A percentile compares a stretch with the other conserved stretches of the same genome.
phyloP scores from a whole-genome alignment of 2,888 invertebrate genomes.

The Atethmia centrago region DNA sequence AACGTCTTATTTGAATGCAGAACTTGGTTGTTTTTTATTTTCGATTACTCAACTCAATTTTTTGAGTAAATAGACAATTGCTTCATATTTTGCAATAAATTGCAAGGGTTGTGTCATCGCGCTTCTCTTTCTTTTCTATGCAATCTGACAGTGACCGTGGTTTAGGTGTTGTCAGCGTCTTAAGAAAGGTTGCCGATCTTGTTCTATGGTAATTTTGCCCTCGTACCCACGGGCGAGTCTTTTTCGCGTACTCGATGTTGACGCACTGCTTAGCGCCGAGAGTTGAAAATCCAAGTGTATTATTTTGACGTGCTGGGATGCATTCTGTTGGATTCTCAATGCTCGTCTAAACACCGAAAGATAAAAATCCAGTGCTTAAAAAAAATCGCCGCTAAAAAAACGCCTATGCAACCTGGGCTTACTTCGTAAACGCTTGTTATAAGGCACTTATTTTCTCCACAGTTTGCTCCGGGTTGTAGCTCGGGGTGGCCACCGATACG shows the following conservation, averaged over 20 bases:
- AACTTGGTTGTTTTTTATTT: no score
- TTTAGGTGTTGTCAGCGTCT: no score
- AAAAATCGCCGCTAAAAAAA: neutral
- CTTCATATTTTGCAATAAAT: no score
- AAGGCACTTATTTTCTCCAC: conserved; percentile 12
- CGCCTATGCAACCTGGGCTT: neutral
- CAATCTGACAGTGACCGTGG: no score
- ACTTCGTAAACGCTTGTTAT: no score
- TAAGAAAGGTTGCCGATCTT: neutral
- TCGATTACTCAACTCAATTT: no score
- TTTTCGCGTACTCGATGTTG: neutral
- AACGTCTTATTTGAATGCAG: no score
- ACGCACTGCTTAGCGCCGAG: neutral
- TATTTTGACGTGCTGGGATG: neutral
- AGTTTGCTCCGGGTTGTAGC: conserved; percentile 96
- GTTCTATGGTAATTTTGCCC: neutral
- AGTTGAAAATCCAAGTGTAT: neutral
- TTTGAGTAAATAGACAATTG: no score
- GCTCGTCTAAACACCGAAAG: no score
- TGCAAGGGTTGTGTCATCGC: no score
- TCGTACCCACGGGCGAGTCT: neutral
- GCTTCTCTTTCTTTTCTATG: no score
- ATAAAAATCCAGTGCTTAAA: no score
- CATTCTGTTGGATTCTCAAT: neutral
- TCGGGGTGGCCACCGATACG: conserved; percentile 98